Evolutionary conservation across 2,888 invertebrate genomes (phyloP).

Genomic region (Leptarthrus brevirostris): DNA sequence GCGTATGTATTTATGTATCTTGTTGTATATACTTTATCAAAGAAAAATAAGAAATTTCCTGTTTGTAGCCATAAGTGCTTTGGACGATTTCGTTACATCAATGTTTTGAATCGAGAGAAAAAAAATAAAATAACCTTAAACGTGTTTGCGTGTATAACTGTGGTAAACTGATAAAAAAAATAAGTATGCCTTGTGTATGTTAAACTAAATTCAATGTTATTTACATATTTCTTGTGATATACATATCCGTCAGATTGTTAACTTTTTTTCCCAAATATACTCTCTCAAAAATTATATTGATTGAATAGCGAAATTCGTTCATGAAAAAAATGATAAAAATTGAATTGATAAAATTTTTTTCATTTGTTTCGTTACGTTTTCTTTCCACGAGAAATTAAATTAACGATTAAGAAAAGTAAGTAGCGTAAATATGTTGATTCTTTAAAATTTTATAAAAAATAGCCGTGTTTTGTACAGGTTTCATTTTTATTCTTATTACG

Average conservation of each 20-base stretch:
- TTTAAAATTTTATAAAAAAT: slow-evolving; percentile 31
- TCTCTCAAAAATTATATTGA: too few species aligned
- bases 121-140: neutral
- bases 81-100: neutral
- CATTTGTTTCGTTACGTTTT: too few species aligned
- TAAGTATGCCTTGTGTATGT: too few species aligned
- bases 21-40: neutral
- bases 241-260: too few species aligned
- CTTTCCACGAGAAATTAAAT: too few species aligned
- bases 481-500: neutral
- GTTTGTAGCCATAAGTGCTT: slow-evolving; percentile 19
- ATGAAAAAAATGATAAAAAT: too few species aligned
- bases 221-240: too few species aligned
- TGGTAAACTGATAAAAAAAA: too few species aligned
- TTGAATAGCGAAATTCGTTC: too few species aligned
- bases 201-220: too few species aligned
- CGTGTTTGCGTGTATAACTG: neutral
- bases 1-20: neutral
- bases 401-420: slow-evolving; percentile 1
- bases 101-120: neutral
- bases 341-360: too few species aligned
- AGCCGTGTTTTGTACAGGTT: slow-evolving; percentile 34
- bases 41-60: neutral
- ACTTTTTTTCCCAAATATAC: too few species aligned
- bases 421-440: slow-evolving; percentile 25